phyloP scores from a whole-genome alignment of 1,140 invertebrate species.

The Penaeus indicus region DNA sequence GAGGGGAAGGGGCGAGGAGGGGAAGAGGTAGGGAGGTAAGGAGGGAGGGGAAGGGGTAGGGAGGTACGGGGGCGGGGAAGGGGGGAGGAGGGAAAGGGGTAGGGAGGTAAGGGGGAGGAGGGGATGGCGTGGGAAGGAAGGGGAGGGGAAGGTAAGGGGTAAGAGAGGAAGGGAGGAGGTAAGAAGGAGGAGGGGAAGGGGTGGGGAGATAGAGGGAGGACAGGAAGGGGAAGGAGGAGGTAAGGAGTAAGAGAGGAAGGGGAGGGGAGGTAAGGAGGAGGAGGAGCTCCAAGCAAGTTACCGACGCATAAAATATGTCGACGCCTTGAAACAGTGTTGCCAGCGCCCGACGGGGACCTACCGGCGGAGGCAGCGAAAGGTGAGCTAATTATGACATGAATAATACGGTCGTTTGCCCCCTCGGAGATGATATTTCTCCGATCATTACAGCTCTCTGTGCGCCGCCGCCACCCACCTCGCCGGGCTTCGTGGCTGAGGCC shows the following conservation, averaged over 20 bases:
- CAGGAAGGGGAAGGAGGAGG: background rate
- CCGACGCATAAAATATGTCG: background rate
- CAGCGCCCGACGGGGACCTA: background rate
- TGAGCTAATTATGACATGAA: slow-evolving; percentile 26
- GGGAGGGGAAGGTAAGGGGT: background rate
- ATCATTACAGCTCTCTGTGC: slow-evolving; percentile 3
- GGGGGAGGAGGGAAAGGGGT: no score
- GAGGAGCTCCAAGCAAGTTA: background rate
- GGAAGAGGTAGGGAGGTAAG: no score
- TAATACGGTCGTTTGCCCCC: slow-evolving; percentile 23
- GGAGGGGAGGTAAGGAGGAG: background rate
- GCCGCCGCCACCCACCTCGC: no score
- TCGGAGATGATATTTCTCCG: slow-evolving; percentile 4
- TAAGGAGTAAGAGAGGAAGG: background rate
- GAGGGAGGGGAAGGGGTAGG: no score
- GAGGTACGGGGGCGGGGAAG: no score
- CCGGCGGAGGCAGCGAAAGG: background rate
- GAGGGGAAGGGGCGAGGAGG: no score
- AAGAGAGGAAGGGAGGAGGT: background rate
- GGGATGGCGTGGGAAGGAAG: background rate
- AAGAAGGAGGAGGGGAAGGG: background rate
- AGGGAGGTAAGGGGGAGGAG: background rate
- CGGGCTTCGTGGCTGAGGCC: no score
- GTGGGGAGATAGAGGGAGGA: background rate
- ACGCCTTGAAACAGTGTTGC: background rate